These are phyloP conservation scores for Meteorus cinctellus DNA, from an alignment of 2,888 invertebrate species.

Conservation along the genomic window DNA sequence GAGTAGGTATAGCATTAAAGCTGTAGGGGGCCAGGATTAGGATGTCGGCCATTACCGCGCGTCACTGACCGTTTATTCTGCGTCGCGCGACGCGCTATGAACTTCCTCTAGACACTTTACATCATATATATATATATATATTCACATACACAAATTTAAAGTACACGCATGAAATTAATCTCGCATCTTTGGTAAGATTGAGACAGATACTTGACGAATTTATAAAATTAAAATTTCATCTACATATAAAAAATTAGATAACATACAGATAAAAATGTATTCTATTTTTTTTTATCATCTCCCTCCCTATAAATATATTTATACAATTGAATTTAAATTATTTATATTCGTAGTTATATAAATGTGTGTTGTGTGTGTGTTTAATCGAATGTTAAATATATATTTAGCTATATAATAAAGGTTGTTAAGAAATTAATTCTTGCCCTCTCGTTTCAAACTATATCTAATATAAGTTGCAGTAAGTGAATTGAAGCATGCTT, in stretches of 20 bases:
- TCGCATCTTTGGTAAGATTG: background rate
- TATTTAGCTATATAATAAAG: conserved; percentile 18
- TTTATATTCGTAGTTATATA: background rate
- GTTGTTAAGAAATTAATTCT: conserved; percentile 32
- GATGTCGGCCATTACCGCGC: conserved; percentile 73
- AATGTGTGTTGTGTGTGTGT: background rate
- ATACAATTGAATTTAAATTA: background rate
- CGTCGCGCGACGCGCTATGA: conserved; percentile 62
- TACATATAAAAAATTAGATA: background rate
- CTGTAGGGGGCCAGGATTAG: conserved; percentile 73
- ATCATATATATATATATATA: conserved; percentile 16
- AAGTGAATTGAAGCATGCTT: conserved; percentile 46
- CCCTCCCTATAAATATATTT: background rate
- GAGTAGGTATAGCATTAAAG: conserved; percentile 65
- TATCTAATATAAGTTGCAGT: conserved; percentile 39
- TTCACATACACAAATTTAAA: background rate
- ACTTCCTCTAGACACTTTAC: conserved; percentile 68
- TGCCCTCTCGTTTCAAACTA: conserved; percentile 37
- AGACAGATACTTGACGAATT: background rate
- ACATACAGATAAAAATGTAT: background rate
- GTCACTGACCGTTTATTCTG: conserved; percentile 72
- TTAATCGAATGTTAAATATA: conserved; percentile 7
- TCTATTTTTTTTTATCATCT: background rate
- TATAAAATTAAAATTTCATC: background rate
- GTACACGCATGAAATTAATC: background rate